Conservation (phyloP, 2,797 vertebrate genomes). For the Notamacropus eugenii region DNA sequence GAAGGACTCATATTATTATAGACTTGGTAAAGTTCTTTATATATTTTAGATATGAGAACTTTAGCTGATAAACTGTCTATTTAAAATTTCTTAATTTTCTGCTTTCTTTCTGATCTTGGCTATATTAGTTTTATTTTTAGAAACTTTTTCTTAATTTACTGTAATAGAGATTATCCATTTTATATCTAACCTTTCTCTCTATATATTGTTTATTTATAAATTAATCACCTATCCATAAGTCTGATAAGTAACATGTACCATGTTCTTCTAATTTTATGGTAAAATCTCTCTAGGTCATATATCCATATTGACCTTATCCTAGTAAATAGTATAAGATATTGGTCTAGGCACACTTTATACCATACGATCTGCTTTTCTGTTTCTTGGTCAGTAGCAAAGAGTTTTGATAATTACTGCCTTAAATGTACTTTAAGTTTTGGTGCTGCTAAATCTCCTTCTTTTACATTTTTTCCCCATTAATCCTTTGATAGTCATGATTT, state of each 20-base stretch:
- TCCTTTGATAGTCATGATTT: not conserved
- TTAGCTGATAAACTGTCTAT: too few relatives aligned
- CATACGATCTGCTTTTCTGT: not conserved
- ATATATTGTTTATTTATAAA: not conserved
- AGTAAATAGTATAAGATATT: not conserved
- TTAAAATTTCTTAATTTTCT: too few relatives aligned
- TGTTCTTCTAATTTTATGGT: not conserved
- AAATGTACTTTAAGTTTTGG: not conserved
- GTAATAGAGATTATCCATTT: too few relatives aligned
- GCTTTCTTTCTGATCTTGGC: too few relatives aligned
- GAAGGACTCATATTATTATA: too few relatives aligned
- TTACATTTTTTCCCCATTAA: not conserved
- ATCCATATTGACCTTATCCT: not conserved
- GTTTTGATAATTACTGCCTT: not conserved
- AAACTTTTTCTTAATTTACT: too few relatives aligned
- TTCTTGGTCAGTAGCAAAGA: not conserved
- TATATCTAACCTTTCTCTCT: too few relatives aligned
- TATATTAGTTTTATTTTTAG: too few relatives aligned
- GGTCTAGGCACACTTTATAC: not conserved
- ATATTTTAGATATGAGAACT: too few relatives aligned
- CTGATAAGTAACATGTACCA: not conserved
- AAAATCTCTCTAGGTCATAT: not conserved
- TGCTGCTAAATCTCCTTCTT: not conserved
- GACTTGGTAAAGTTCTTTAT: too few relatives aligned
- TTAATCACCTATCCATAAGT: not conserved